Evolutionary conservation across 2,888 invertebrate genomes (phyloP), one percentile per base, ranked within the genome.

Genomic region (Platycheirus rosarum): DNA sequence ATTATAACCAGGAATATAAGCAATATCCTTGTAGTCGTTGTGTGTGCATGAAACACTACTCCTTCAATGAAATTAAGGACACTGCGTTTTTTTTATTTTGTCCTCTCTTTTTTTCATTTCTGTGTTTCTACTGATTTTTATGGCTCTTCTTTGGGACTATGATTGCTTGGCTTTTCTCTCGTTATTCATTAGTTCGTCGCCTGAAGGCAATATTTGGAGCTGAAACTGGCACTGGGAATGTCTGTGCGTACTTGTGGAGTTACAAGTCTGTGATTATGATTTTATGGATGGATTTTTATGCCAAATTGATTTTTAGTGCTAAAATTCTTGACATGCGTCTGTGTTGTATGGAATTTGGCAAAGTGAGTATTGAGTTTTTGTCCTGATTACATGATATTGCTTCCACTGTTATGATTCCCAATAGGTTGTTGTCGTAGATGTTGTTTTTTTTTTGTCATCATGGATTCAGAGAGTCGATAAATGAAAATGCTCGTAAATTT

Each of bases 401-500:
- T 26, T 60, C 42, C 42, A 60, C 16, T 60, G 1, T 3, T 40
- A 14, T 57, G 16, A 23, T 26, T 42, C 57, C 40, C 11, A 51
- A 42, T 60, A 40, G 29, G 16, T 48, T 42, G 60, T 68, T 73
- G 42, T 71, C n/a, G n/a, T n/a, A n/a, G n/a, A n/a, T 5, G 26
- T 49, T 63, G 49, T 53, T 20, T 40, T 35, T n/a, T 13, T 9
- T 18, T 53, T 35, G 16, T 23, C 51, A 49, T 51, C 66, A 66
- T 62, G 55, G 37, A 66, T 65, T 65, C 55, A 42, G 37, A 57
- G 23, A 79, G 75, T 80, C 79, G 65, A 75, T 80, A 75, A 70
- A 75, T 75, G 79, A 65, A 75, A 80, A 75, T 14, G 51, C 40
- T 37, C 74, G 68, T 75, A 80, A 80, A 80, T 75, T 70, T 69